Base-by-base conservation (phyloP, 2,888 invertebrate genomes). In the Nysson spinosus region DNA sequence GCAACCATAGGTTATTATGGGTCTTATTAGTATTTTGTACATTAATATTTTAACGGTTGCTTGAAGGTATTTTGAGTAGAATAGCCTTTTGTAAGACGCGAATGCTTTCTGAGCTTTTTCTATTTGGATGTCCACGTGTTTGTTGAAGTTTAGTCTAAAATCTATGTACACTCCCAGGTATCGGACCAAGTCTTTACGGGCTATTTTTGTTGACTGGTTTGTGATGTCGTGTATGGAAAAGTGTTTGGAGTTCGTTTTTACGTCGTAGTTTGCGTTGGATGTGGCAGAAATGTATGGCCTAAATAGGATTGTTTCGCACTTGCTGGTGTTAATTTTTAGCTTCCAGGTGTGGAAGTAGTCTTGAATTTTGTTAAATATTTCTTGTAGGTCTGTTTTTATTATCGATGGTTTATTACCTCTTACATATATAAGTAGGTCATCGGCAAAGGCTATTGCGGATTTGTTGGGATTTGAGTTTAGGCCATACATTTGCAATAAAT, bases 391-490 rank as follows among this genome's bases (percentile, higher is more conserved):
- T 3, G 9, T 22, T 26, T 51, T 30, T 17, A 44, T 19, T 7
- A 5, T 4, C 0, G 40, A 14, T 0, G 17, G 12, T 30, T 52
- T 39, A 0, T 22, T 39, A 3, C 12, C 1, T 1, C 6, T 32
- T 2, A 22, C 11, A 20, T 64, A 67, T 1, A 64, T 46, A 7
- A 73, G 1, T 2, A 65, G 12, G 11, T 71, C 68, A 32, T 71
- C 64, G 3, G 68, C 66, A 20, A 63, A 73, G 0, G 70, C 67
- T 19, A 70, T 35, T 1, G 62, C 56, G 0, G 5, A 16, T 14
- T 28, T 35, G 0, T 12, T 6, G 0, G 4, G 1, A 0, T 40
- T n/a, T 0, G 1, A 47, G 7, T 68, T 63, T 1, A 57, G 6
- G 2, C 22, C 22, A 1, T 5, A 63, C 12, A 50, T 35, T 6